Base-by-base conservation (phyloP, 2,113 vertebrate genomes). In the Struthio camelus region DNA sequence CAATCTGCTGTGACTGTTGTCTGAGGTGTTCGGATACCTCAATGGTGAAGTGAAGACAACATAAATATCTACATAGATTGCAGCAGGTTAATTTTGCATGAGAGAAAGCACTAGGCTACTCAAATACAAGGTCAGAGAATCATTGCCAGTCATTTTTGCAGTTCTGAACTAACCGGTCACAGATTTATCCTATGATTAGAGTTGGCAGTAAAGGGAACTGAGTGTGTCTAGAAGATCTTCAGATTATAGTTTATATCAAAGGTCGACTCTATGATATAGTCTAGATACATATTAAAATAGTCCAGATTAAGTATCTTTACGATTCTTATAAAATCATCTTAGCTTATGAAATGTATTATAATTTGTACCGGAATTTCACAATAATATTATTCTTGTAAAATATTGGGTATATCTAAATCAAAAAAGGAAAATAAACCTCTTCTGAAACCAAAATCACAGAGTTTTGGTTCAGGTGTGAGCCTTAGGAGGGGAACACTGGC, bases 111-210 rank as follows among this genome's bases (percentile, higher is more conserved):
- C 67, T 38, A 83, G 65, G 67, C 66, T 83, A 83, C 14, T 86
- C 34, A 53, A 70, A 22, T 30, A 27, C 51, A 79, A 80, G 70
- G 72, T n/a, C 80, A 95, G 46, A 20, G 64, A 95, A 88, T 83
- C 44, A 65, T 34, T 73, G 75, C 58, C 80, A 53, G 82, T 86
- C 6, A 32, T 77, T 88, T 92, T 16, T 83, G 7, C 50, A 88
- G 64, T 94, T 71, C 86, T 92, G 85, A 86, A 71, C 40, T 88
- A 92, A 94, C 50, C 64, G 72, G 12, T 80, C 85, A 77, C 44
- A 88, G 76, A 96, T 83, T 88, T 83, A 77, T 85, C 83, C 83
- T 46, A 25, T 71, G 89, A 76, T 42, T 75, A 32, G 38, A 53
- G 65, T 12, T 92, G 80, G 32, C 70, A 85, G 18, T 36, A 19